Base-by-base conservation (phyloP, 37 sponge, comb jelly and placozoan species). In the Amphimedon queenslandica region DNA sequence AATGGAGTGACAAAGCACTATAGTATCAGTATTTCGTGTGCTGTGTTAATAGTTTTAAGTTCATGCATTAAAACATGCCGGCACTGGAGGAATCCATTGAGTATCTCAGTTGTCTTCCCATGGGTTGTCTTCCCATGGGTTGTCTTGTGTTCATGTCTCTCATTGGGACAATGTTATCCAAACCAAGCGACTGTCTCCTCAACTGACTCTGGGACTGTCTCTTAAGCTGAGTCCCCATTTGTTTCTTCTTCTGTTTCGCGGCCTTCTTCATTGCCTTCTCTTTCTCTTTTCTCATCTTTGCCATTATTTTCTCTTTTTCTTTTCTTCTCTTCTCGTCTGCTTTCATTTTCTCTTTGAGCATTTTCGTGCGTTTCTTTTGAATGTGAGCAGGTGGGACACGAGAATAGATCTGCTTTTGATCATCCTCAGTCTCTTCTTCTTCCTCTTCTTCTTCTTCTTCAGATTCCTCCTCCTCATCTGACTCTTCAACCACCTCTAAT, bases 361-460 rank as follows among this genome's bases (percentile, higher is more conserved):
- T 55, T 37, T 81, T 64, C 20, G 71, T 47, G 6, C 36, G 53
- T 72, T 71, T 80, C 40, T 80, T 80, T 28, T n/a, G 32, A 3
- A 25, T 21, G 24, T 80, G 23, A 29, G 41, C 63, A 0, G 20
- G 38, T 6, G 67, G 13, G 39, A 38, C 40, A 6, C 18, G 5
- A 21, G 40, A 34, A 34, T 34, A 37, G 6, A 11, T 10, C 13
- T 10, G 40, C 6, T 66, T 8, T 30, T 63, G 64, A n/a, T n/a
- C 32, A 10, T 25, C 29, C 42, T 25, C 51, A 21, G 24, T 29
- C 27, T 71, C 72, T 16, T 71, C 72, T 30, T 51, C 51, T 13
- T 42, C 51, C 1, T 51, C 47, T 16, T 71, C 72, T 39, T 57
- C 24, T 3, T 73, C 37, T 34, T 73, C 63, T 43, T 34, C 58